phyloP scores from a whole-genome alignment of 2,888 invertebrate species.

The Ischnura elegans region DNA sequence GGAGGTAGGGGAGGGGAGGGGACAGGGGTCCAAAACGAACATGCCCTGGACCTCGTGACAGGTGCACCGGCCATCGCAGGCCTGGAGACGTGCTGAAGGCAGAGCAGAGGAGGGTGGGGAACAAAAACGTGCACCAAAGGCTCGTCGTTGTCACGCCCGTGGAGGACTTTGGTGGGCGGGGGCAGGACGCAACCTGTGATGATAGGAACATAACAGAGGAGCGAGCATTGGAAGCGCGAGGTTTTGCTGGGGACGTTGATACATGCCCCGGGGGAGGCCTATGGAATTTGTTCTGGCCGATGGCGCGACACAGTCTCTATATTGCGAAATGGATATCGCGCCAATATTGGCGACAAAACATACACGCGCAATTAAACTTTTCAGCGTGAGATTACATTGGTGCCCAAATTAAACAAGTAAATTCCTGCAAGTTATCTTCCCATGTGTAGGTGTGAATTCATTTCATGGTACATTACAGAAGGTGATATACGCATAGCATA shows the following conservation, averaged over 20 bases:
- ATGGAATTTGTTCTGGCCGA: neutral
- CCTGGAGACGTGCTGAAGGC: neutral
- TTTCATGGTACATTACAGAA: too few relatives aligned
- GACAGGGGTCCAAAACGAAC: too few relatives aligned
- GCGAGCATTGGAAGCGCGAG: neutral
- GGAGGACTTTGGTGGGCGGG: neutral
- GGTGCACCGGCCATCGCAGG: slow-evolving; percentile 15
- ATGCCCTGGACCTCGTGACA: neutral
- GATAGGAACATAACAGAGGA: neutral
- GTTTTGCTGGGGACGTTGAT: neutral
- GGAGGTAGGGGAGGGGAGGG: neutral
- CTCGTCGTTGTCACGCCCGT: neutral
- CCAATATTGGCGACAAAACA: neutral
- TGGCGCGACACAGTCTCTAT: neutral
- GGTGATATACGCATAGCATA: too few relatives aligned
- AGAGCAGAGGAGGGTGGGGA: neutral
- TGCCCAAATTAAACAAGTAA: too few relatives aligned
- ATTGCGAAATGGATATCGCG: neutral
- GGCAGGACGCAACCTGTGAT: neutral
- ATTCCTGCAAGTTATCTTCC: too few relatives aligned
- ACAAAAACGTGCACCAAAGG: neutral
- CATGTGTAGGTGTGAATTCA: too few relatives aligned
- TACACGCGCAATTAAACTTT: neutral
- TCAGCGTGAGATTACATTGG: too few relatives aligned
- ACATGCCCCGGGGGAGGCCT: neutral